phyloP scores from a whole-genome alignment of 2,888 invertebrate species.

The Lampropteryx suffumata region DNA sequence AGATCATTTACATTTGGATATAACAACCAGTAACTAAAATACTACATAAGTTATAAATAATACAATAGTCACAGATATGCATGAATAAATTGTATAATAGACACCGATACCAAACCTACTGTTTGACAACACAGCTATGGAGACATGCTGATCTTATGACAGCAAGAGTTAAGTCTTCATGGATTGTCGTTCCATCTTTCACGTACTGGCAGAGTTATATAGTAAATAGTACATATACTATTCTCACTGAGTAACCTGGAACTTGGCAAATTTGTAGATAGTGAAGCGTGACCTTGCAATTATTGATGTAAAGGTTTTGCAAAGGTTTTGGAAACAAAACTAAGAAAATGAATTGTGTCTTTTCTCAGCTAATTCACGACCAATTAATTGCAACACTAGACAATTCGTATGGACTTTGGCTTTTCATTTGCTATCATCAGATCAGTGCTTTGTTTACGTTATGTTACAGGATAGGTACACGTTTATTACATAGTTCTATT shows the following conservation, averaged over 20 bases:
- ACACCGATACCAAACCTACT: conserved; percentile 30
- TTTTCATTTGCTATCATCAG: conserved; percentile 16
- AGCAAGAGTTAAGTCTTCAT: conserved; percentile 11
- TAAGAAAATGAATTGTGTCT: no score
- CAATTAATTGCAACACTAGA: not conserved
- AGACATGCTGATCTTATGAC: conserved; percentile 13
- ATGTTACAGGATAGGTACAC: conserved; percentile 2
- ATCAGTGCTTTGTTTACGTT: conserved; percentile 9
- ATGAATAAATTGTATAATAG: conserved; percentile 9
- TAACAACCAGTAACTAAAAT: conserved; percentile 3
- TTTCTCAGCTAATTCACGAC: no score
- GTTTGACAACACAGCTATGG: conserved; percentile 18
- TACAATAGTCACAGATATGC: conserved; percentile 4
- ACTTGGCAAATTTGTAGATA: no score
- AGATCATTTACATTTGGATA: conserved; percentile 15
- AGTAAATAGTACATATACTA: no score
- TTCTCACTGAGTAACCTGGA: no score
- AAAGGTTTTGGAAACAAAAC: no score
- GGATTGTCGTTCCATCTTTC: not conserved
- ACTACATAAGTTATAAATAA: conserved; percentile 13
- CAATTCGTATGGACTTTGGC: not conserved
- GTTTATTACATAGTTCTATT: conserved; percentile 18
- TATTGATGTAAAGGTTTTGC: no score
- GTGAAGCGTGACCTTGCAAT: no score
- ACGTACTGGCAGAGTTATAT: not conserved